Conservation (phyloP, 2,797 vertebrate species). For the Fratercula arctica region DNA sequence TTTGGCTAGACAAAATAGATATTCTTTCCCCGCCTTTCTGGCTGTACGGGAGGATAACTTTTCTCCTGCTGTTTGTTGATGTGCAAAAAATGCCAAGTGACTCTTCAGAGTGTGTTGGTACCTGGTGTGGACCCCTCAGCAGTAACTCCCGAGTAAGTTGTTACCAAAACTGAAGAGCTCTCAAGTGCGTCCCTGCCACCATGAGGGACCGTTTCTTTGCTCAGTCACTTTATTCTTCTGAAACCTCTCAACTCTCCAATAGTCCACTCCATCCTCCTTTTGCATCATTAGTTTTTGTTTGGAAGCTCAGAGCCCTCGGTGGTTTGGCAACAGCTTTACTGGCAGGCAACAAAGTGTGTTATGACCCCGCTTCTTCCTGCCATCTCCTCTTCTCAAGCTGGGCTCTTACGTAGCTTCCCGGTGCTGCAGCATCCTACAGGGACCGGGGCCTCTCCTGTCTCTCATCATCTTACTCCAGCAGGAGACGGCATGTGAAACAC, state of each 20-base stretch:
- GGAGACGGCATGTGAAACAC: not conserved
- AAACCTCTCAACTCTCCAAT: not conserved
- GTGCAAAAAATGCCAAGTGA: not conserved
- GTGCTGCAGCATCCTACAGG: not conserved
- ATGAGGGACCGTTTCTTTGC: not conserved
- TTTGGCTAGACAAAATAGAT: not conserved
- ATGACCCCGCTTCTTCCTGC: rapidly evolving
- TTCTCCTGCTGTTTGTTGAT: not conserved
- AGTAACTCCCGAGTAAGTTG: not conserved
- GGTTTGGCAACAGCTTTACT: not conserved
- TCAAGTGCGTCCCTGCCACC: not conserved
- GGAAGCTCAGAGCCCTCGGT: not conserved
- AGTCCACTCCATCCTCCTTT: not conserved
- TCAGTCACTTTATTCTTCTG: not conserved
- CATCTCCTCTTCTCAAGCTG: not conserved
- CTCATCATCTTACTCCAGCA: not conserved
- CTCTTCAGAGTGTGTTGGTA: not conserved
- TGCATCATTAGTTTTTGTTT: not conserved
- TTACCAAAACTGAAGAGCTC: not conserved
- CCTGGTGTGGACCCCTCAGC: not conserved
- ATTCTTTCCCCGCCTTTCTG: not conserved
- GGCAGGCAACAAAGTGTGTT: not conserved
- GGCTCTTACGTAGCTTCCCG: not conserved
- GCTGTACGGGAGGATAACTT: not conserved
- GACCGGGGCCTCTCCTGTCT: not conserved